Conservation (phyloP, 2,888 invertebrate species). For the Acleris holmiana region DNA sequence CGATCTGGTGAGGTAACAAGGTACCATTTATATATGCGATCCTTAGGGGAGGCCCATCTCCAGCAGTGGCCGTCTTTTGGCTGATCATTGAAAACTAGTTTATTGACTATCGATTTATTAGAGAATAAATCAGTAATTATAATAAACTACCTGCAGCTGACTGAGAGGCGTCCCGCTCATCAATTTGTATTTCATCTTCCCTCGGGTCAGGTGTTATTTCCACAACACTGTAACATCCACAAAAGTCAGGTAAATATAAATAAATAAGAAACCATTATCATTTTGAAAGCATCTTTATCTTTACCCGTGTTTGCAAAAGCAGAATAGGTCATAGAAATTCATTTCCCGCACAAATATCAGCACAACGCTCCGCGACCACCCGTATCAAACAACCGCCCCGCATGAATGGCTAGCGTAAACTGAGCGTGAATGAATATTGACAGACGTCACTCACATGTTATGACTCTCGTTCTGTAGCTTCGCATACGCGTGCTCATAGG, state of each 20-base stretch:
- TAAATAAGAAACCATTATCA: not conserved
- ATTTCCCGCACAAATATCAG: not conserved
- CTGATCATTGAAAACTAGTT: no score
- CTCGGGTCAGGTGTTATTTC: conserved; percentile 71
- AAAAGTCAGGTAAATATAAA: not conserved
- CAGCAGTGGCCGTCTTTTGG: no score
- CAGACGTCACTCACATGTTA: conserved; percentile 61
- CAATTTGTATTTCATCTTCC: conserved; percentile 70
- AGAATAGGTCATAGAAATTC: conserved; percentile 15
- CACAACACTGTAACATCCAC: conserved; percentile 60
- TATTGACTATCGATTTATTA: no score
- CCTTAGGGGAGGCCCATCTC: no score
- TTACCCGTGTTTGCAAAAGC: conserved; percentile 23
- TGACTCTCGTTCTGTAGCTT: conserved; percentile 86
- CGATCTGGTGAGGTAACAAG: no score
- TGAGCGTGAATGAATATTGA: conserved; percentile 12
- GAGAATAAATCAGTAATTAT: not conserved
- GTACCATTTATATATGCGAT: no score
- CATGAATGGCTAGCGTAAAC: not conserved
- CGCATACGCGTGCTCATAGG: conserved; percentile 91
- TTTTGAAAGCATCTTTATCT: not conserved
- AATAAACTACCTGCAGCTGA: conserved; percentile 64
- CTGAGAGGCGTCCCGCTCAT: conserved; percentile 70
- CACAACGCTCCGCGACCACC: not conserved
- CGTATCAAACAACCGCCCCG: not conserved